A percentile compares a stretch with the other conserved stretches of the same genome.
Conservation (phyloP, 64 coral and sea anemone species). For the Montipora efflorescens region DNA sequence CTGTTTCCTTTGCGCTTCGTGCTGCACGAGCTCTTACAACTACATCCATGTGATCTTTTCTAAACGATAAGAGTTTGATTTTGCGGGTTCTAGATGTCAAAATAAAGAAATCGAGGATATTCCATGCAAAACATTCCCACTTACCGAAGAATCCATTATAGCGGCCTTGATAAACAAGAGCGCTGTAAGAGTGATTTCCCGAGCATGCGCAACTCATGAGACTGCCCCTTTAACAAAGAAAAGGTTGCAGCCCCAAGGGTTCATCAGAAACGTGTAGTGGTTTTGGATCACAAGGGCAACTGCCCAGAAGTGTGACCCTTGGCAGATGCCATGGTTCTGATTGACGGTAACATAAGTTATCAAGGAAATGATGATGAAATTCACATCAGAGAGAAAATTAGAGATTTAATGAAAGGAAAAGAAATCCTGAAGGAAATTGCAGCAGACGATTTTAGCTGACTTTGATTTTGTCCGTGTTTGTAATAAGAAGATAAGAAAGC, state of each 20-base stretch:
- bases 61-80: too few species aligned
- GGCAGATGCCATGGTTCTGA: constrained; percentile 39
- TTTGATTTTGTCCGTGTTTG: constrained; percentile 53
- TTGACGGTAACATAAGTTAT: constrained; percentile 51
- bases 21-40: too few species aligned
- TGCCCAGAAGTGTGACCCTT: constrained; percentile 34
- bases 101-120: too few species aligned
- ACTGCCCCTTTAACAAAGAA: neutral
- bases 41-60: too few species aligned
- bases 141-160: too few species aligned
- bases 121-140: too few species aligned
- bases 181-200: too few species aligned
- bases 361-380: constrained; percentile 48
- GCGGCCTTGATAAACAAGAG: too few species aligned
- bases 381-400: constrained; percentile 51
- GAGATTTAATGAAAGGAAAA: constrained; percentile 53
- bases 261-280: constrained; percentile 30
- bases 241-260: constrained; percentile 36
- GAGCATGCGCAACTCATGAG: too few species aligned
- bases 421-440: constrained; percentile 41
- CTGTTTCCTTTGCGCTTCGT: too few species aligned
- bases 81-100: too few species aligned
- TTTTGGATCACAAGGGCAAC: constrained; percentile 30
- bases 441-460: neutral
- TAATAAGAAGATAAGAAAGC: constrained; percentile 58